Base-by-base conservation (phyloP, 2,113 vertebrate species). In the Dissostichus mawsoni region DNA sequence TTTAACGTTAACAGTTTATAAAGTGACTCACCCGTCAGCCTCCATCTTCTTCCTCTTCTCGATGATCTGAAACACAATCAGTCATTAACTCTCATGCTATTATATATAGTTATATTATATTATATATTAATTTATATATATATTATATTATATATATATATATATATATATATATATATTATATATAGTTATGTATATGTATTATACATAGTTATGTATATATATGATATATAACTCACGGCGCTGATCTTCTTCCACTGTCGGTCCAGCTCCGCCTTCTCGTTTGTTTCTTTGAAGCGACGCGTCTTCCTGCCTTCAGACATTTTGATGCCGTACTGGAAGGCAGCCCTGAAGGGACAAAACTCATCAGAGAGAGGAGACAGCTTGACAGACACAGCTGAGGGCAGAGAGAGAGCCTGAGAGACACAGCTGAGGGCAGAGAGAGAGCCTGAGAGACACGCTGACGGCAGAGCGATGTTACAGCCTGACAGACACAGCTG, bases 161-260 rank as follows among this genome's bases (percentile, higher is more conserved):
- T n/a, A n/a, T n/a, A n/a, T n/a, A n/a, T n/a, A n/a, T n/a, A n/a
- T n/a, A 20, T 20, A 20, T 20, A 20, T 20, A 20, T 8, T 45
- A 45, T 45, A 45, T 5, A 45, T 45, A 45, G 6, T 45, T 45
- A 10, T 45, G 10, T 20, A 20, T 20, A 20, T n/a, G 8, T 20
- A 20, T 20, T 20, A 20, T 20, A 20, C 1, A 20, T 20, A 20
- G 20, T 20, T 20, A 20, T 20, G 1, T 20, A 20, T 1, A 20
- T 20, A 20, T 20, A 20, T 20, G 20, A 20, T 20, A 20, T 20
- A 20, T 62, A 5, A 3, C 76, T 71, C 90, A 99, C 98, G 0
- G 98, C 97, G 1, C 98, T 99, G 94, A 99, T 99, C 92, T 99
- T 99, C 93, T 99, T 99, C 98, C 98, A 99, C 90, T 99, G 98